Evolutionary conservation across 2,888 invertebrate species (phyloP).

Genomic region (Cancer borealis): DNA sequence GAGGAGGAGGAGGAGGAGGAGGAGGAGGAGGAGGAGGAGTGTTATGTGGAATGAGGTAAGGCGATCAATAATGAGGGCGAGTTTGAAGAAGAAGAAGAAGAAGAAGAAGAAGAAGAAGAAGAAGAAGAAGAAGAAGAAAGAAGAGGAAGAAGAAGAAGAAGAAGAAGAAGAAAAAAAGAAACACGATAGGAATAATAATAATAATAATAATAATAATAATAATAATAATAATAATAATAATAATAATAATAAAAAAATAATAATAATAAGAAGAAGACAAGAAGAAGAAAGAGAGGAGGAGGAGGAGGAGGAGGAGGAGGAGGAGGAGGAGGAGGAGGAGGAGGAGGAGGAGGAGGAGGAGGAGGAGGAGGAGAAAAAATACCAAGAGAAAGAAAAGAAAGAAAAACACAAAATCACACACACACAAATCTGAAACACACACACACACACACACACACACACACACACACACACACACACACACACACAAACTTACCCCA

Average conservation of each 20-base stretch:
- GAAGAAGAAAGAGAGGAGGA: neutral
- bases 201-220: neutral
- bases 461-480: neutral
- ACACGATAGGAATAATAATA: neutral
- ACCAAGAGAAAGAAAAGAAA: neutral
- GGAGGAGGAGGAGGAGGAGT: slow-evolving; percentile 29
- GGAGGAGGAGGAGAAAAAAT: neutral
- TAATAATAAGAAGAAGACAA: neutral
- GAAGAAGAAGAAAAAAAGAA: neutral
- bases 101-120: neutral
- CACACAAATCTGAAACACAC: neutral
- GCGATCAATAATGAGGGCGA: neutral
- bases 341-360: neutral
- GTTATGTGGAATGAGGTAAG: slow-evolving; percentile 29
- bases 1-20: slow-evolving; percentile 37
- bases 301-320: neutral
- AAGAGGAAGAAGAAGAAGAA: neutral
- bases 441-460: neutral
- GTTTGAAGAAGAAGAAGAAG: neutral
- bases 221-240: neutral
- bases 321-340: neutral
- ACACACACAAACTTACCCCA: neutral
- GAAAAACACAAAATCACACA: neutral
- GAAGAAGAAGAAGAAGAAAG: neutral
- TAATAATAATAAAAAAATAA: too few species aligned